Evolutionary conservation across 2,888 invertebrate species (phyloP), one percentile per base, ranked within the genome.

Genomic region (Thymelicus lineola): DNA sequence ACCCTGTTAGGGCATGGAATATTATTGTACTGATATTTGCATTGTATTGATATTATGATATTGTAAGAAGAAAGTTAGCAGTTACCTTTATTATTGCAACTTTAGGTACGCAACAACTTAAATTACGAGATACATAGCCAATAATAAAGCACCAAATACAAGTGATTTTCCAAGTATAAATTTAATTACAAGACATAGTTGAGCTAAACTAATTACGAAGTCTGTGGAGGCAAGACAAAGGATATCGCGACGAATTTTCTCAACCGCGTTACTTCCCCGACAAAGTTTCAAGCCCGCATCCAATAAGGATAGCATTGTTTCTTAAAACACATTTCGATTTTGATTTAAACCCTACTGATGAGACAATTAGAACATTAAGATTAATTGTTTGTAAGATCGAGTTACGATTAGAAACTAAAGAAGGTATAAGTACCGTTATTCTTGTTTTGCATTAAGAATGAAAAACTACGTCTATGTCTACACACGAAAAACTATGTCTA

Each of bases 161-260:
- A 17, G 28, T 55, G 55, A 55, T 55, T 63, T 77, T 72, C 77
- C 81, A 81, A 79, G 76, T 75, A 81, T 81, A 84, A 81, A 83
- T 77, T 73, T 61, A 58, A 58, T 15, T 46, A 46, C 46, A 45
- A 35, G 55, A 62, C 45, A 62, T 62, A 62, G 57, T 68, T 68
- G 36, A 62, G 17, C 17, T 63, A 46, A 72, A 70, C 66, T 63
- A 68, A 66, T 70, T 70, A 70, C 36, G 60, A 50, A 20, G 61
- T 60, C 50, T 69, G 59, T 60, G 46, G 14, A 50, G 60, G 46
- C 50, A 65, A 55, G 64, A 45, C 57, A 46, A 68, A 62, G 68
- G 61, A 61, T 42, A 65, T 58, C 45, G 35, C 45, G 61, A 61
- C 35, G 53, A 53, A 50, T 35, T 67, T 59, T 53, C 59, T 66